phyloP scores from a whole-genome alignment of 2,797 vertebrate genomes.

The Rhinichthys osculus region DNA sequence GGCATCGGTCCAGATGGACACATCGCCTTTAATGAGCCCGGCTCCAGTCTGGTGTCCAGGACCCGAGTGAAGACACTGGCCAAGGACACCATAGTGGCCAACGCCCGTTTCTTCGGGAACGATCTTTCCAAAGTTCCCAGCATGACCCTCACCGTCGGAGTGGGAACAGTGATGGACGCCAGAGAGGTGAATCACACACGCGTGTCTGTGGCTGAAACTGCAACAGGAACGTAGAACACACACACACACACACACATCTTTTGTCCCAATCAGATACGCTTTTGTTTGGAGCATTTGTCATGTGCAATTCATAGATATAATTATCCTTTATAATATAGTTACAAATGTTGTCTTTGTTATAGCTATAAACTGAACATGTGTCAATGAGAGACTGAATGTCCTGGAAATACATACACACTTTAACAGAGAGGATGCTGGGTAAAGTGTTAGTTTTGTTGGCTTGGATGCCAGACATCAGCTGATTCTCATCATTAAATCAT shows the following conservation, averaged over 20 bases:
- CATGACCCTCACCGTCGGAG: constrained; percentile 96
- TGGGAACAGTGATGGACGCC: constrained; percentile 97
- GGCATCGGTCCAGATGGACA: constrained; percentile 98
- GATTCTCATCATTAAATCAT: neutral
- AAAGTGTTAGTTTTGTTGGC: neutral
- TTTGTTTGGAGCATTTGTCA: constrained; percentile 15
- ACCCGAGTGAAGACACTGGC: constrained; percentile 97
- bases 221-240: neutral
- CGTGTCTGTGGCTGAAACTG: neutral
- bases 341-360: neutral
- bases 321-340: neutral
- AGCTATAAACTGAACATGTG: neutral
- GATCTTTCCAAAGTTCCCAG: constrained; percentile 94
- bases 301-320: constrained; percentile 1
- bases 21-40: constrained; percentile 97
- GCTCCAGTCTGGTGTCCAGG: constrained; percentile 93
- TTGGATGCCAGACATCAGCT: neutral
- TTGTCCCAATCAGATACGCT: neutral
- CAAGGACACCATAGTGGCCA: constrained; percentile 94
- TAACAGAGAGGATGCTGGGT: constrained; percentile 1
- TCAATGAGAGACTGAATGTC: neutral
- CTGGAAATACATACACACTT: neutral
- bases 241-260: neutral
- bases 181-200: constrained; percentile 83
- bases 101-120: constrained; percentile 93